These are phyloP conservation scores for Acridotheres tristis DNA, from an alignment of 2,797 vertebrate genomes.

Conservation along the genomic window DNA sequence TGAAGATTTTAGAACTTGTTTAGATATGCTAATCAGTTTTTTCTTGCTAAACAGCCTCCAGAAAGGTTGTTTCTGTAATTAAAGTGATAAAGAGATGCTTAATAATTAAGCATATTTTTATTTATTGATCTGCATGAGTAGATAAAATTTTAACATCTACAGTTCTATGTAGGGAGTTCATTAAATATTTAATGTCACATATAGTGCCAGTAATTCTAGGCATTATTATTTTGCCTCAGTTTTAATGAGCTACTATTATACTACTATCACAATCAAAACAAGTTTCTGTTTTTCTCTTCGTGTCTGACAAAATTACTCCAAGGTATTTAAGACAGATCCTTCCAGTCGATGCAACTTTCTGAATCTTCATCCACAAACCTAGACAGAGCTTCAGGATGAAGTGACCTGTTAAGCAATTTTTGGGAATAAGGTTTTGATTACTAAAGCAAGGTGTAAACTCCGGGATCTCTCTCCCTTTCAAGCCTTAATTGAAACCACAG, in stretches of 20 bases:
- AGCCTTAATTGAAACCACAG: not conserved
- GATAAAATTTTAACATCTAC: constrained; percentile 30
- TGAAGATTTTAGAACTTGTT: constrained; percentile 1
- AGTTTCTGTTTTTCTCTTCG: not conserved
- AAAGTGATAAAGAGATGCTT: constrained; percentile 33
- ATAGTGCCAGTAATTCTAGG: not conserved
- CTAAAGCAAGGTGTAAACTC: not conserved
- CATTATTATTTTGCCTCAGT: not conserved
- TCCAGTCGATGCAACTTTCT: not conserved
- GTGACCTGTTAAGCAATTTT: not conserved
- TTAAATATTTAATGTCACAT: not conserved
- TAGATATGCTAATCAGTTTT: constrained; percentile 22
- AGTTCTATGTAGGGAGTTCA: not conserved
- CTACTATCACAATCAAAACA: not conserved
- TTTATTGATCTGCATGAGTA: constrained; percentile 12
- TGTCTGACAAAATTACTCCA: not conserved
- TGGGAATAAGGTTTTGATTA: not conserved
- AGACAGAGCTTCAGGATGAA: not conserved
- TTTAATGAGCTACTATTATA: not conserved
- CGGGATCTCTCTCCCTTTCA: not conserved
- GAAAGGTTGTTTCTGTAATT: constrained; percentile 43
- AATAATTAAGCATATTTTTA: constrained; percentile 54
- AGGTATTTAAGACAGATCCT: not conserved
- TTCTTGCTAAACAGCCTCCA: constrained; percentile 16
- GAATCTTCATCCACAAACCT: not conserved